Percentiles rank a stretch among this genome's conserved stretches.
Conservation (phyloP, 2,797 vertebrate species). For the Myiotriccus ornatus region DNA sequence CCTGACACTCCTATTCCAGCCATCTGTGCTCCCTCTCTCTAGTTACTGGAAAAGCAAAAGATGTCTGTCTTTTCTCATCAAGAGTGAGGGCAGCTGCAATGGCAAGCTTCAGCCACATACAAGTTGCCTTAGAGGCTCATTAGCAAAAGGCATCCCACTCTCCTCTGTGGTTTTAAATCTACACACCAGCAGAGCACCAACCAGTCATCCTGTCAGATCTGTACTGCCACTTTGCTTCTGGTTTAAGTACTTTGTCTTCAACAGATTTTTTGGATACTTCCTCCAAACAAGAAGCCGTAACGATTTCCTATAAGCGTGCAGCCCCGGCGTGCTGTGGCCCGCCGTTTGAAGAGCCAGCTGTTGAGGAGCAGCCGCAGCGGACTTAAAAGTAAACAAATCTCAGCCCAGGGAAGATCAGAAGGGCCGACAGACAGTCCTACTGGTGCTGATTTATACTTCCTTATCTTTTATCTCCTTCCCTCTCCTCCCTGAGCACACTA, state of each 20-base stretch:
- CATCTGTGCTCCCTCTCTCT: neutral
- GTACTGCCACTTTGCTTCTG: neutral
- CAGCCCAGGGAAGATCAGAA: constrained; percentile 28
- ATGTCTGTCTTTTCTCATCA: neutral
- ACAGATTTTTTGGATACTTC: neutral
- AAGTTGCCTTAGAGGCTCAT: neutral
- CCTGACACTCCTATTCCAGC: neutral
- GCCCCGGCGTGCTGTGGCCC: rapidly evolving
- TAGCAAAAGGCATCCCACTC: neutral
- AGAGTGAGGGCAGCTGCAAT: neutral
- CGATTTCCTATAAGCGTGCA: neutral
- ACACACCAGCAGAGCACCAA: neutral
- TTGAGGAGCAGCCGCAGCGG: neutral
- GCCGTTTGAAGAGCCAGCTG: neutral
- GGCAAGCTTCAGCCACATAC: neutral
- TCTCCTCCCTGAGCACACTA: neutral
- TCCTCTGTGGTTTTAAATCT: neutral
- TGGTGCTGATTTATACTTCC: constrained; percentile 22
- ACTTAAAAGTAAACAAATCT: constrained; percentile 54
- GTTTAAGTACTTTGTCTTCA: neutral
- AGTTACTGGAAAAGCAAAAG: neutral
- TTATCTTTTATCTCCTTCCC: constrained; percentile 55
- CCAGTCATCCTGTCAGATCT: neutral
- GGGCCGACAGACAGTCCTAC: neutral
- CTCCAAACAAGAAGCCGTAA: neutral